phyloP scores from a whole-genome alignment of 92 coral and sea anemone species.

The Scolanthus callimorphus region DNA sequence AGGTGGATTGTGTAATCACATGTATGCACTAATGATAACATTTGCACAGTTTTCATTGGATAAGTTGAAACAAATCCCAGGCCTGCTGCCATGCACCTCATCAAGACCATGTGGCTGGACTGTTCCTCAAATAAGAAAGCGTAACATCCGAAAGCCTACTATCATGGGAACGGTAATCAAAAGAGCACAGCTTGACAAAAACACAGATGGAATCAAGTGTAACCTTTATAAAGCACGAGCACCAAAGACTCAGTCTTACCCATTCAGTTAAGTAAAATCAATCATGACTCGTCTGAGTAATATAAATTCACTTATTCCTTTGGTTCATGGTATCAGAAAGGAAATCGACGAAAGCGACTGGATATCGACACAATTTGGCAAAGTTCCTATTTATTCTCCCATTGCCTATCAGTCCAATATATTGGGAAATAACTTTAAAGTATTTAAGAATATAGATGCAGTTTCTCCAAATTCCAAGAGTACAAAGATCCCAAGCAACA shows the following conservation, averaged over 20 bases:
- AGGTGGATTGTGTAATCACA: conserved; percentile 53
- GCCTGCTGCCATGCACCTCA: conserved; percentile 41
- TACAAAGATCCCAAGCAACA: too few relatives aligned
- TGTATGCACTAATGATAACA: conserved; percentile 44
- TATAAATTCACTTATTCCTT: conserved; percentile 1
- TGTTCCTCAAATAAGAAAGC: conserved; percentile 32
- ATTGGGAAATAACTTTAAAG: conserved; percentile 49
- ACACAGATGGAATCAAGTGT: conserved; percentile 20
- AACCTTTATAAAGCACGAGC: conserved; percentile 30
- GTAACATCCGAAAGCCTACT: conserved; percentile 32
- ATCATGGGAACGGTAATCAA: conserved; percentile 48
- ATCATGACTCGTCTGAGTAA: conserved; percentile 20
- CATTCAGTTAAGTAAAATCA: conserved; percentile 7
- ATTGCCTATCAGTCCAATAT: conserved; percentile 55
- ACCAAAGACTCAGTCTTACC: conserved; percentile 16
- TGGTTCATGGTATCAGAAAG: conserved; percentile 23
- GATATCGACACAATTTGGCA: conserved; percentile 54
- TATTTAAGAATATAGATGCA: conserved; percentile 35
- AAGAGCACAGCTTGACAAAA: conserved; percentile 15
- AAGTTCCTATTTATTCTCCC: conserved; percentile 52
- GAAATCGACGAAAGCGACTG: conserved; percentile 28
- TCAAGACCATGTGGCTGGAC: conserved; percentile 63
- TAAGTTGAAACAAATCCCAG: conserved; percentile 31
- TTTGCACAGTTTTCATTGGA: conserved; percentile 49
- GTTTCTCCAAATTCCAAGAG: conserved; percentile 21